A percentile compares a stretch with the other conserved stretches of the same genome.
Conservation (phyloP, 2,888 invertebrate species). For the Mesochorus sp. region DNA sequence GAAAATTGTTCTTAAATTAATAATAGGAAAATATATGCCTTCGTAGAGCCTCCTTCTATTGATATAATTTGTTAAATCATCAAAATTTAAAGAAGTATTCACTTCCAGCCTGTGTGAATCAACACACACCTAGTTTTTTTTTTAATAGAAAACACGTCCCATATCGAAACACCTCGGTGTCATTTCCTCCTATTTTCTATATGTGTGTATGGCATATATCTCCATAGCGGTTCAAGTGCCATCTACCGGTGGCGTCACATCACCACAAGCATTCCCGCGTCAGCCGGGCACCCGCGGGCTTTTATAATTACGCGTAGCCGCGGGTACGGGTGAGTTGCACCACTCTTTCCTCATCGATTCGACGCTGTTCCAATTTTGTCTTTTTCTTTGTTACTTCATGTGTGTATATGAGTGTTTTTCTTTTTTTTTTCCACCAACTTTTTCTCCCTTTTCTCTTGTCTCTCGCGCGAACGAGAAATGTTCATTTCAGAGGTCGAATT, state of each 20-base stretch:
- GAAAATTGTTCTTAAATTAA: too few species aligned
- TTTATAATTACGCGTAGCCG: constrained; percentile 44
- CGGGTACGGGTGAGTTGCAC: neutral
- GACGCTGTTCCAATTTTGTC: constrained; percentile 50
- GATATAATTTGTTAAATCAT: too few species aligned
- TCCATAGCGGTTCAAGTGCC: neutral
- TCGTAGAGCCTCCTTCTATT: too few species aligned
- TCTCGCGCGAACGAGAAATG: constrained; percentile 28
- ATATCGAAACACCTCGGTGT: neutral
- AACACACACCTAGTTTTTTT: too few species aligned
- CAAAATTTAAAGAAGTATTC: too few species aligned
- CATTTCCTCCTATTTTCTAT: neutral
- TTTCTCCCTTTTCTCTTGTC: constrained; percentile 18
- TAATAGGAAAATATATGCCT: too few species aligned
- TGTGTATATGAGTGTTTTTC: too few species aligned
- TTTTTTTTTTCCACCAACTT: neutral
- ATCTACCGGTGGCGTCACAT: constrained; percentile 15
- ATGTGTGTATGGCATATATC: neutral
- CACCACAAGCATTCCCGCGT: neutral
- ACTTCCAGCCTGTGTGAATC: too few species aligned
- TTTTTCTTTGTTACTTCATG: neutral
- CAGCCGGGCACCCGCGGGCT: constrained; percentile 46
- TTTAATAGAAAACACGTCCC: too few species aligned
- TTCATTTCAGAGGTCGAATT: constrained; percentile 46
- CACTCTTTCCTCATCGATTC: constrained; percentile 49